These are phyloP conservation scores for Xylota segnis DNA, from an alignment of 2,888 invertebrate genomes.

Conservation along the genomic window DNA sequence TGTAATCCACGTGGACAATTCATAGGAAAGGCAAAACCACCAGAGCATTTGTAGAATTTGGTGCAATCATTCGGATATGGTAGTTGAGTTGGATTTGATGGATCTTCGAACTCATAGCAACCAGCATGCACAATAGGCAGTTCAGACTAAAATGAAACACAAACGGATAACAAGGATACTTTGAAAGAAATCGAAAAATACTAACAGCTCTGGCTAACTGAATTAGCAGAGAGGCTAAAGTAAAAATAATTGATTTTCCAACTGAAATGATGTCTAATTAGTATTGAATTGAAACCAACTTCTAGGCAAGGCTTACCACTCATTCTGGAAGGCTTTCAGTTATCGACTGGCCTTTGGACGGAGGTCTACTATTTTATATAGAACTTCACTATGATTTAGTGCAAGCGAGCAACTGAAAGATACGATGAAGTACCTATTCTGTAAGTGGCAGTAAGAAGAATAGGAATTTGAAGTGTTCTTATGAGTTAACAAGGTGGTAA, in stretches of 20 bases:
- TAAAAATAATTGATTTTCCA: not conserved
- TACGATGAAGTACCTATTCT: constrained; percentile 2
- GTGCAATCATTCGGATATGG: constrained; percentile 79
- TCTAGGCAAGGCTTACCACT: constrained; percentile 9
- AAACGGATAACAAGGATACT: not conserved
- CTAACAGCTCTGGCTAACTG: constrained; percentile 32
- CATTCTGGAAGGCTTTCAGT: constrained; percentile 24
- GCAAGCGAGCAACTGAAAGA: not conserved
- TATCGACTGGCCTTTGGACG: constrained; percentile 11
- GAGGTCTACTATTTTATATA: constrained; percentile 16
- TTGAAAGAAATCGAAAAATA: not conserved
- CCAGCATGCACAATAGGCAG: constrained; percentile 34
- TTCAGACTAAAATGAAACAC: not conserved
- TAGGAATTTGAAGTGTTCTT: constrained; percentile 20
- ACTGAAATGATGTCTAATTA: constrained; percentile 15
- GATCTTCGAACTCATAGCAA: constrained; percentile 78
- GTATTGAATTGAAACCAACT: not conserved
- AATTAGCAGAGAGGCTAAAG: constrained; percentile 8
- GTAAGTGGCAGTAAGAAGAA: constrained; percentile 10
- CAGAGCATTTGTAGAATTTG: constrained; percentile 80
- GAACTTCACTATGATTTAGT: not conserved
- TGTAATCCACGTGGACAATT: constrained; percentile 79
- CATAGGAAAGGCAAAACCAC: constrained; percentile 77
- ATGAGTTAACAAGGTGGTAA: not conserved
- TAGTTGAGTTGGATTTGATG: constrained; percentile 78